A percentile compares a stretch with the other conserved stretches of the same genome.
These are phyloP conservation scores for Paratilapia polleni DNA, from an alignment of 2,113 vertebrate genomes.

Conservation along the genomic window DNA sequence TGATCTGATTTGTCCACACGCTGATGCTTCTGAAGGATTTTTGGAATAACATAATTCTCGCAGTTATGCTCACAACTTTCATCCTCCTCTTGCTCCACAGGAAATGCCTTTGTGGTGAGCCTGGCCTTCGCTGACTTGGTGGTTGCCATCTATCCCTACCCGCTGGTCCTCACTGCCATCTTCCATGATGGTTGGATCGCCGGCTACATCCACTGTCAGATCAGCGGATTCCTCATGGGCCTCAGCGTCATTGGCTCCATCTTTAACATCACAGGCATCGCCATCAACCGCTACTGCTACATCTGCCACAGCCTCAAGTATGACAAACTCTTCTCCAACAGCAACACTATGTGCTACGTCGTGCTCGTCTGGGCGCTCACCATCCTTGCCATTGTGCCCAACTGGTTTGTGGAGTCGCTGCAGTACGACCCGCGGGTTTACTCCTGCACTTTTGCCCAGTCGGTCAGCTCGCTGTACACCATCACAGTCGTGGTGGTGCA, in stretches of 20 bases:
- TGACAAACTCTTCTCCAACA: constrained; percentile 82
- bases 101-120: constrained; percentile 87
- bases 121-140: constrained; percentile 85
- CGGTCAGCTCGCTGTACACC: constrained; percentile 84
- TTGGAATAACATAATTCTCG: background rate
- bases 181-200: constrained; percentile 84
- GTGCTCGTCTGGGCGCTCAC: constrained; percentile 83
- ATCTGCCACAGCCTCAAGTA: constrained; percentile 86
- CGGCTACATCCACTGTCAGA: constrained; percentile 85
- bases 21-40: background rate
- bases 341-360: constrained; percentile 83
- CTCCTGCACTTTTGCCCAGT: constrained; percentile 87
- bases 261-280: constrained; percentile 87
- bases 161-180: constrained; percentile 83
- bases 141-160: constrained; percentile 85
- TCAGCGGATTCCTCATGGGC: constrained; percentile 87
- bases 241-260: constrained; percentile 87
- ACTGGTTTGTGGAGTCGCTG: constrained; percentile 85
- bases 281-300: constrained; percentile 87
- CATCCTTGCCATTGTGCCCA: constrained; percentile 82
- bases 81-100: constrained; percentile 51
- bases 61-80: background rate
- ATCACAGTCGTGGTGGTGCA: constrained; percentile 84
- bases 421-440: constrained; percentile 84
- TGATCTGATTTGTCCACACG: background rate